A percentile compares a stretch with the other conserved stretches of the same genome.
These are phyloP conservation scores for Ceratina calcarata DNA, from an alignment of 1,140 invertebrate species.

Conservation along the genomic window DNA sequence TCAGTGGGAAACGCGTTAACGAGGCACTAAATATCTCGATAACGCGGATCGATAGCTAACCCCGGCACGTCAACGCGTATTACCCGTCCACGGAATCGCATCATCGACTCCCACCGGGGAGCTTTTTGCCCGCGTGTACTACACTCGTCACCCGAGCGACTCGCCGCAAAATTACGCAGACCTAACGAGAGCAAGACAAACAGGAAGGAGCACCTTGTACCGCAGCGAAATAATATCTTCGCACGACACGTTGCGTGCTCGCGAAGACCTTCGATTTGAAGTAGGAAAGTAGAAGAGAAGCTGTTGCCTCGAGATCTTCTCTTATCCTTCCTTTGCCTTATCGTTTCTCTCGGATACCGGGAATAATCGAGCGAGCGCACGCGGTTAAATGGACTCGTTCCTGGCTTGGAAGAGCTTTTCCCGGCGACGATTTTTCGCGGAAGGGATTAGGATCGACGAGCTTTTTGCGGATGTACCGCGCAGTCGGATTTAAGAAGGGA, in stretches of 20 bases:
- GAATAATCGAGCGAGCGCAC: conserved; percentile 8
- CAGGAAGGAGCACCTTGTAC: not conserved
- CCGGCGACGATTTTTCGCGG: conserved; percentile 1
- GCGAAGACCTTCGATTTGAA: conserved; percentile 18
- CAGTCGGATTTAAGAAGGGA: not conserved
- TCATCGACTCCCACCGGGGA: not conserved
- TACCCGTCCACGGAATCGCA: not conserved
- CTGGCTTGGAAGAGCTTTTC: not conserved
- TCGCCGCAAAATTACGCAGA: conserved; percentile 6
- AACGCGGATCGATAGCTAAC: not conserved
- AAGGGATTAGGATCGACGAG: not conserved
- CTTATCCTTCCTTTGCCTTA: not conserved
- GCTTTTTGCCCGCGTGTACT: not conserved
- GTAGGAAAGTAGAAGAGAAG: conserved; percentile 29
- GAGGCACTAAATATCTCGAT: not conserved
- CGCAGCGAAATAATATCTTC: conserved; percentile 19
- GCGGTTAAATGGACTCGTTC: not conserved
- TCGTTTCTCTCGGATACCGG: conserved; percentile 11
- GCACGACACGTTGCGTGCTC: not conserved
- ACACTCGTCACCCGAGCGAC: conserved; percentile 2
- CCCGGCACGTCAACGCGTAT: not conserved
- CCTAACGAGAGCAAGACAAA: not conserved
- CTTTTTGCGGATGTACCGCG: not conserved
- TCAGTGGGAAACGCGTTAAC: not conserved
- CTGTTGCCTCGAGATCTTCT: conserved; percentile 21